These are phyloP conservation scores for Amphipoea oculea DNA, from an alignment of 2,888 invertebrate genomes.

Conservation along the genomic window DNA sequence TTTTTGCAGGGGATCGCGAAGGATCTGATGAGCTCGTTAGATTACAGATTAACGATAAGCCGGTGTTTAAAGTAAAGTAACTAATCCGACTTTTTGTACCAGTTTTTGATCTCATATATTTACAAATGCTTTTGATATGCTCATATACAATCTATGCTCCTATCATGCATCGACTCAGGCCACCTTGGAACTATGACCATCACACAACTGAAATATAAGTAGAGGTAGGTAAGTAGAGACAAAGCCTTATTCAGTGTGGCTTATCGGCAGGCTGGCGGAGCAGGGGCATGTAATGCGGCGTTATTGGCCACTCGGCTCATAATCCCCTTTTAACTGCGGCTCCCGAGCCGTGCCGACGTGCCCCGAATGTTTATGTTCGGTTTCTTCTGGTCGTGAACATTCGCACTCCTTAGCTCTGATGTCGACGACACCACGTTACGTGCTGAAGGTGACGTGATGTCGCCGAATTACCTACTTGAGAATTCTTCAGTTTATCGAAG, in stretches of 20 bases:
- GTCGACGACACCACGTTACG: conserved; percentile 71
- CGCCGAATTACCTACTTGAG: conserved; percentile 36
- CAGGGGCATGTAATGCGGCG: conserved; percentile 77
- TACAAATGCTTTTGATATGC: neutral
- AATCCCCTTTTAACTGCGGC: conserved; percentile 89
- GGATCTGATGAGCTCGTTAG: conserved; percentile 24
- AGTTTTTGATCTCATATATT: neutral
- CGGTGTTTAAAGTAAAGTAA: conserved; percentile 17
- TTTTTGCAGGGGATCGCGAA: conserved; percentile 27
- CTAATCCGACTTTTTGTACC: neutral
- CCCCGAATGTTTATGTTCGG: conserved; percentile 78
- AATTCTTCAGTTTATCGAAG: conserved; percentile 15
- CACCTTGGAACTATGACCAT: conserved; percentile 12
- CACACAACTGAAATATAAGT: conserved; percentile 36
- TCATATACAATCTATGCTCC: neutral
- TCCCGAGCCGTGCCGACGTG: conserved; percentile 82
- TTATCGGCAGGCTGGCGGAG: conserved; percentile 75
- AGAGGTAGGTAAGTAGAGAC: conserved; percentile 67
- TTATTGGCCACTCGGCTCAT: conserved; percentile 88
- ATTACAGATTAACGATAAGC: conserved; percentile 12
- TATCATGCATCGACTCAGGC: neutral
- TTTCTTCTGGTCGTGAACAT: conserved; percentile 82
- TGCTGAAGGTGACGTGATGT: conserved; percentile 50
- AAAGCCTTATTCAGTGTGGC: conserved; percentile 78
- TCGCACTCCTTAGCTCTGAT: conserved; percentile 82